Percentiles rank a stretch among this genome's conserved stretches.
Conservation (phyloP, 2,797 vertebrate genomes). For the Fundulus diaphanus region DNA sequence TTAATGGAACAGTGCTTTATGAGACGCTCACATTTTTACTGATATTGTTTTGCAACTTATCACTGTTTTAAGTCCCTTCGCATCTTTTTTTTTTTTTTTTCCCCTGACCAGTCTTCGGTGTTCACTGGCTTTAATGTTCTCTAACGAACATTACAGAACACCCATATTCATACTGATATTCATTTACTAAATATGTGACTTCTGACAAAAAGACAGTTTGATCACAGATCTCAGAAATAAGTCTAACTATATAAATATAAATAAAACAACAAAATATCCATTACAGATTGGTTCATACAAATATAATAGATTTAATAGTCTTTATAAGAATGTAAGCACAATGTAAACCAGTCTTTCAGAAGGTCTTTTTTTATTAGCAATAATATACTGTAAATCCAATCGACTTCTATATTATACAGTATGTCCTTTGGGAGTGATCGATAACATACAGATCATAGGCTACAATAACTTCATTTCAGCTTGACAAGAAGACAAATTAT, state of each 20-base stretch:
- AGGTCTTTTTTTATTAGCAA: slow-evolving; percentile 63
- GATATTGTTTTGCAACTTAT: too few relatives aligned
- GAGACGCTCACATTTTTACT: too few relatives aligned
- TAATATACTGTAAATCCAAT: slow-evolving; percentile 59
- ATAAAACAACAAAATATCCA: neutral
- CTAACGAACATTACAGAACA: too few relatives aligned
- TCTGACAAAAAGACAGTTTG: neutral
- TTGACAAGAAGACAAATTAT: slow-evolving; percentile 59
- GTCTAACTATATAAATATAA: neutral
- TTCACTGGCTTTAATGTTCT: too few relatives aligned
- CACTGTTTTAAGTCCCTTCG: too few relatives aligned
- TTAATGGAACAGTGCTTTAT: too few relatives aligned
- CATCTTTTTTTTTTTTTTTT: too few relatives aligned
- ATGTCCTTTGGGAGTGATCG: slow-evolving; percentile 49
- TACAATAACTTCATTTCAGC: slow-evolving; percentile 65
- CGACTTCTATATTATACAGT: slow-evolving; percentile 52
- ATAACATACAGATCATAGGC: slow-evolving; percentile 58
- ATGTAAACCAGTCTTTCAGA: slow-evolving; percentile 35
- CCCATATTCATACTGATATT: neutral
- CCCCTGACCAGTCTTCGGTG: too few relatives aligned
- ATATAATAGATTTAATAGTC: neutral
- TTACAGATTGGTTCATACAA: neutral
- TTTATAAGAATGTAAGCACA: slow-evolving; percentile 19
- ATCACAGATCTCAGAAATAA: neutral
- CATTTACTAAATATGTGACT: neutral